Evolutionary conservation across 2,888 invertebrate species (phyloP).

Genomic region (Argynnis bischoffii): DNA sequence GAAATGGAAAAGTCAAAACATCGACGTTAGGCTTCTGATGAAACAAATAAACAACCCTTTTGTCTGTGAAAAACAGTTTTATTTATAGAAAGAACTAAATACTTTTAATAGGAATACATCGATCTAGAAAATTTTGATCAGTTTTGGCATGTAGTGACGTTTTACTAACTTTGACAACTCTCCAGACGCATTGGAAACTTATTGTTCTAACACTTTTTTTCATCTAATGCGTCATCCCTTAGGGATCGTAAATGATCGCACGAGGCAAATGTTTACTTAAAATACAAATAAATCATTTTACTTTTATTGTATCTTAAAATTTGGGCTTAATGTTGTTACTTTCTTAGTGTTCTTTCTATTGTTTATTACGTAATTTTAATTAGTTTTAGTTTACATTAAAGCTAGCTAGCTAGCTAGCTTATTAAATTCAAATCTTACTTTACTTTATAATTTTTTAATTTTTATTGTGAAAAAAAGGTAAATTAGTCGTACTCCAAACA

Average conservation of each 20-base stretch:
- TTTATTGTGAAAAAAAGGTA: too few species aligned
- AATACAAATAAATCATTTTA: slow-evolving; percentile 17
- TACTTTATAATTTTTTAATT: too few species aligned
- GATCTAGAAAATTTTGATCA: not conserved
- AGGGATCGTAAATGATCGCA: slow-evolving; percentile 42
- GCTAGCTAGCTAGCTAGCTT: too few species aligned
- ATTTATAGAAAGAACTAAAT: not conserved
- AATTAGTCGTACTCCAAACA: too few species aligned
- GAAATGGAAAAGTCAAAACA: slow-evolving; percentile 30
- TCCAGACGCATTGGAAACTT: slow-evolving; percentile 50
- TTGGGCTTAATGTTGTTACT: not conserved
- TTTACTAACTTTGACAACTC: slow-evolving; percentile 39
- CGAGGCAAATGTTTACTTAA: slow-evolving; percentile 37
- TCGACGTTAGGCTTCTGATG: slow-evolving; percentile 29
- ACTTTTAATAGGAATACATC: not conserved
- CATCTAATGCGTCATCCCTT: slow-evolving; percentile 47
- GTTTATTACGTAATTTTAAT: too few species aligned
- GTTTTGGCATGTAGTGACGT: slow-evolving; percentile 3
- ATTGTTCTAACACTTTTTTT: slow-evolving; percentile 44
- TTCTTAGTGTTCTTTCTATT: not conserved
- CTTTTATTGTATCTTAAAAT: not conserved
- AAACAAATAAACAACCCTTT: slow-evolving; percentile 37
- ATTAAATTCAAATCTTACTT: too few species aligned
- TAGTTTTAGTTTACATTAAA: too few species aligned
- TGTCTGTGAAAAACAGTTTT: not conserved